These are phyloP conservation scores for Globodera ellingtonae DNA, from an alignment of 1,140 invertebrate species.

Conservation along the genomic window DNA sequence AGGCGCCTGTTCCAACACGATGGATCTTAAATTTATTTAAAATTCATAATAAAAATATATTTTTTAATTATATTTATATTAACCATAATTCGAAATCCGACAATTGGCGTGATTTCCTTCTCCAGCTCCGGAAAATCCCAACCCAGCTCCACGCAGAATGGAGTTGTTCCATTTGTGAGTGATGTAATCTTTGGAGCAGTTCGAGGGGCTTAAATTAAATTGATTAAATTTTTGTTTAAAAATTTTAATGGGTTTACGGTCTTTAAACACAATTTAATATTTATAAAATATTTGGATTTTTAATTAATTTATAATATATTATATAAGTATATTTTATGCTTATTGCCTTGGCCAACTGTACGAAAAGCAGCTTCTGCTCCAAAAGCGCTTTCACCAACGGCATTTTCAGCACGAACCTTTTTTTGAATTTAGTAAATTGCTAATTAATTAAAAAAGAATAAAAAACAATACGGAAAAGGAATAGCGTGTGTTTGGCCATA, in stretches of 20 bases:
- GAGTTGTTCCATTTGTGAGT: constrained; percentile 47
- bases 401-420: constrained; percentile 60
- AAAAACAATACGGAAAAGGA: constrained; percentile 2
- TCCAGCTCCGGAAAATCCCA: constrained; percentile 42
- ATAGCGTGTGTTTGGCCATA: constrained; percentile 55
- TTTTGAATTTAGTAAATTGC: constrained; percentile 27
- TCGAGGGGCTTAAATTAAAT: constrained; percentile 45
- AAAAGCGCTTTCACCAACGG: constrained; percentile 59
- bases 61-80: no score
- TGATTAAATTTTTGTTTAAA: constrained; percentile 3
- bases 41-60: no score
- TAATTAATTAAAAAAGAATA: background rate
- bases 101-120: constrained; percentile 35
- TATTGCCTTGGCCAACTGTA: constrained; percentile 36
- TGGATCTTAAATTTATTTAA: constrained; percentile 35
- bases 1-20: constrained; percentile 45
- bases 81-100: constrained; percentile 58
- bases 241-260: background rate
- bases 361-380: constrained; percentile 56
- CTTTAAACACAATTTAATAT: no score
- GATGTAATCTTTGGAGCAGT: constrained; percentile 47
- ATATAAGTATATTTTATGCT: background rate
- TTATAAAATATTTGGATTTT: no score
- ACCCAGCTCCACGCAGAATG: constrained; percentile 52
- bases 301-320: no score